phyloP scores from a whole-genome alignment of 92 coral and sea anemone genomes.

The Porites lobata region DNA sequence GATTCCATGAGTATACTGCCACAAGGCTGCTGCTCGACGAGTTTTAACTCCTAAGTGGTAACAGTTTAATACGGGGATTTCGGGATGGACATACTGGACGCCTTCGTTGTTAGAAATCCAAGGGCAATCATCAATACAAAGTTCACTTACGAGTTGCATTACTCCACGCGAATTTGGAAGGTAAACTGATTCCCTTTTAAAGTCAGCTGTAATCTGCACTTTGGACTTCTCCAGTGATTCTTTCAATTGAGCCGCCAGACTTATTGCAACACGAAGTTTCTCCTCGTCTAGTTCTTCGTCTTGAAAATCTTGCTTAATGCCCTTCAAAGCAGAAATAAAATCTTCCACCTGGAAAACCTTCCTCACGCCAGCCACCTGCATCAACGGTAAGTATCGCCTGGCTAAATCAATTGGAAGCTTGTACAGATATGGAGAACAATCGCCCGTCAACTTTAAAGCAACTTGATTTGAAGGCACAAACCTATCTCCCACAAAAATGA shows the following conservation, averaged over 20 bases:
- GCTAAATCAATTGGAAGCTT: slow-evolving; percentile 43
- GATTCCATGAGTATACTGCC: slow-evolving; percentile 35
- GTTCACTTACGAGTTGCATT: slow-evolving; percentile 47
- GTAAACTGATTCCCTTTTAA: slow-evolving; percentile 27
- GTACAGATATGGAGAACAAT: slow-evolving; percentile 68
- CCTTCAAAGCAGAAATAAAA: slow-evolving; percentile 44
- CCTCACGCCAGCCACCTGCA: slow-evolving; percentile 51
- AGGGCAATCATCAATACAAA: slow-evolving; percentile 70
- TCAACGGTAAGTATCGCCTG: not conserved
- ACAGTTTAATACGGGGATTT: slow-evolving; percentile 38
- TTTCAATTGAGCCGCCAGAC: slow-evolving; percentile 15
- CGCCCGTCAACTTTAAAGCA: slow-evolving; percentile 36
- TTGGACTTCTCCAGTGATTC: not conserved
- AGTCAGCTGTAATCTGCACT: not conserved
- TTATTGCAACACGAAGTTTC: slow-evolving; percentile 19
- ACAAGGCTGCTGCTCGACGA: slow-evolving; percentile 54
- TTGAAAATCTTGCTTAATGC: slow-evolving; percentile 29
- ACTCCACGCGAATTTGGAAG: slow-evolving; percentile 68
- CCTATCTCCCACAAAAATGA: slow-evolving; percentile 37
- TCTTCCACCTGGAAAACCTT: slow-evolving; percentile 49
- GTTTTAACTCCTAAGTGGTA: slow-evolving; percentile 71
- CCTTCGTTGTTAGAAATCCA: slow-evolving; percentile 65
- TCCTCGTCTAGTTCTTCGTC: slow-evolving; percentile 3
- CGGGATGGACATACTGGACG: slow-evolving; percentile 37
- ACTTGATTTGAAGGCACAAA: slow-evolving; percentile 58